A percentile compares a stretch with the other conserved stretches of the same genome.
phyloP scores from a whole-genome alignment of 2,888 invertebrate genomes.

The Calliscelio sp. region DNA sequence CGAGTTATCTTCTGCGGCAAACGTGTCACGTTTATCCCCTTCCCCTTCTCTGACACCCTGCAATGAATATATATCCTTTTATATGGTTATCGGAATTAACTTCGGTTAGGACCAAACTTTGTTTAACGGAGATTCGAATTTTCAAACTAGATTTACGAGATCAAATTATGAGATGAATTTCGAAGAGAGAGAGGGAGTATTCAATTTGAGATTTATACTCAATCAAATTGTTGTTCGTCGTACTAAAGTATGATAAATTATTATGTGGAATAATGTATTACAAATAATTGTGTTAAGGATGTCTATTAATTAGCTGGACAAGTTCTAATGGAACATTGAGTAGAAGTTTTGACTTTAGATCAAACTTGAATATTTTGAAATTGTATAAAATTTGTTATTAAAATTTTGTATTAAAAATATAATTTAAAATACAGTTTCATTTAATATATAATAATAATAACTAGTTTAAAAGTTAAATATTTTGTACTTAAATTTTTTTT shows the following conservation, averaged over 20 bases:
- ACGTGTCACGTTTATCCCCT: slow-evolving; percentile 42
- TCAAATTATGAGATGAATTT: too few relatives aligned
- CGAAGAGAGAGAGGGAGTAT: not conserved
- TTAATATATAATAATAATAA: too few relatives aligned
- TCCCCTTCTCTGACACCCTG: slow-evolving; percentile 2
- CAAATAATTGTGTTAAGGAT: not conserved
- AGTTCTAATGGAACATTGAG: too few relatives aligned
- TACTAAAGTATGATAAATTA: not conserved
- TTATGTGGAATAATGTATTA: not conserved
- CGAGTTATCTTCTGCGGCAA: slow-evolving; percentile 53
- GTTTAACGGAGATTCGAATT: slow-evolving; percentile 32
- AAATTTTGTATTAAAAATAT: too few relatives aligned
- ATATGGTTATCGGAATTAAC: slow-evolving; percentile 35
- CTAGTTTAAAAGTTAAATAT: too few relatives aligned
- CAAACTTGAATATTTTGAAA: too few relatives aligned
- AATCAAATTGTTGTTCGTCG: not conserved
- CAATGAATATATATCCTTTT: slow-evolving; percentile 37
- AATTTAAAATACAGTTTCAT: too few relatives aligned
- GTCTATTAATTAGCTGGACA: too few relatives aligned
- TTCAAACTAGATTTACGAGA: slow-evolving; percentile 27
- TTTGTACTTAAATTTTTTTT: too few relatives aligned
- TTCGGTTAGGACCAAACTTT: slow-evolving; percentile 41
- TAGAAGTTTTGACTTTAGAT: too few relatives aligned
- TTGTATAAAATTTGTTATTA: too few relatives aligned
- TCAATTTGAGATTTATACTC: slow-evolving; percentile 15